phyloP scores from a whole-genome alignment of 1,140 invertebrate species.

The Sitobion miscanthi region DNA sequence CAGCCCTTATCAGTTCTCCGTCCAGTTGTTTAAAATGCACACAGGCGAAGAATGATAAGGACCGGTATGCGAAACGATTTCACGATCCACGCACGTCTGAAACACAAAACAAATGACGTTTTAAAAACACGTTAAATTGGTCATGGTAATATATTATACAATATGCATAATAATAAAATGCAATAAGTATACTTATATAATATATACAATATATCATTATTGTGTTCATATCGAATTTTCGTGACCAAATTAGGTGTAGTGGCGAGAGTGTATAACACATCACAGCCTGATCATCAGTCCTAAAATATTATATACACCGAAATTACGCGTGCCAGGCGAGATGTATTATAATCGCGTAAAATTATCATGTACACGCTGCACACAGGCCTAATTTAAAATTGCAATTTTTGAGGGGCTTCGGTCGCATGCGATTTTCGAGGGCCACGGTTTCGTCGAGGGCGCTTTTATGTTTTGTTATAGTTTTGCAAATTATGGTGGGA shows the following conservation, averaged over 20 bases:
- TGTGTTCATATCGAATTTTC: not conserved
- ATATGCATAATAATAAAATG: not conserved
- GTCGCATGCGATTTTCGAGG: not conserved
- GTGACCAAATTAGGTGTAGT: not conserved
- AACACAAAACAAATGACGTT: not conserved
- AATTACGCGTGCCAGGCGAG: not conserved
- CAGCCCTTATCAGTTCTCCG: conserved; percentile 57
- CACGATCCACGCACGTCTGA: not conserved
- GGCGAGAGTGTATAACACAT: not conserved
- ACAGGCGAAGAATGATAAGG: conserved; percentile 56
- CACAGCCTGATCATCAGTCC: not conserved
- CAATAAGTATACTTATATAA: not conserved
- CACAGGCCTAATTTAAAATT: not conserved
- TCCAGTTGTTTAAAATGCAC: conserved; percentile 54
- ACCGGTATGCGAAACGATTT: conserved; percentile 36
- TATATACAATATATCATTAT: too few species aligned
- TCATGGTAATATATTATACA: not conserved
- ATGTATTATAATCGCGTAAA: not conserved
- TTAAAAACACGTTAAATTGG: not conserved
- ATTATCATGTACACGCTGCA: not conserved
- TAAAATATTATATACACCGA: not conserved
- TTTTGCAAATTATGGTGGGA: not conserved
- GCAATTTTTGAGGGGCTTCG: not conserved
- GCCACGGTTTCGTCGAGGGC: not conserved
- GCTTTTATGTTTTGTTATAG: not conserved